phyloP scores from a whole-genome alignment of 2,888 invertebrate genomes.

The Mythimna lalbum region DNA sequence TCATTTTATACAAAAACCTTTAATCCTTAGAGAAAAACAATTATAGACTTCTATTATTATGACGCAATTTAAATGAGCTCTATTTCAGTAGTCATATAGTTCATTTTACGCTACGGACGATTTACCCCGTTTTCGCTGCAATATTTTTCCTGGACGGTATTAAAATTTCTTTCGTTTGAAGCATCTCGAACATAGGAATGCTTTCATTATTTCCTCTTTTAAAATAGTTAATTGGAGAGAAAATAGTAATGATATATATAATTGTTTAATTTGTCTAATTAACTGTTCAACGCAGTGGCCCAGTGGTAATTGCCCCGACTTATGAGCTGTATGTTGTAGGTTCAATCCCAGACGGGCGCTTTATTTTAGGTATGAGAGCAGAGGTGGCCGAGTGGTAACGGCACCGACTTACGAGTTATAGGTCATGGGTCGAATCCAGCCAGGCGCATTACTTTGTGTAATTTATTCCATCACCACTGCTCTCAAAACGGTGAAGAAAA shows the following conservation, averaged over 20 bases:
- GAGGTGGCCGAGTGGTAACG: no score
- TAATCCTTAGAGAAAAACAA: not conserved
- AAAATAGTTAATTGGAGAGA: not conserved
- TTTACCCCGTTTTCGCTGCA: conserved; percentile 4
- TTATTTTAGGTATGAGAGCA: not conserved
- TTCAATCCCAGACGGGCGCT: not conserved
- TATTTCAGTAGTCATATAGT: not conserved
- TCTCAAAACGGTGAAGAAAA: no score
- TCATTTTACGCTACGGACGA: not conserved
- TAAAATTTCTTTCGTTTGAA: conserved; percentile 12
- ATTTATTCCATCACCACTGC: no score
- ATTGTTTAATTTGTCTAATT: no score
- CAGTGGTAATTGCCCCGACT: no score
- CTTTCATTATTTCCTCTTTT: conserved; percentile 10
- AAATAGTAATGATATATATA: conserved; percentile 1
- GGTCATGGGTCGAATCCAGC: no score
- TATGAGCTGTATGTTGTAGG: no score
- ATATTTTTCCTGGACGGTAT: not conserved
- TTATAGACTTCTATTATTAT: not conserved
- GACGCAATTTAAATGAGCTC: conserved; percentile 15
- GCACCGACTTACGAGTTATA: no score
- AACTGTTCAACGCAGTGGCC: no score
- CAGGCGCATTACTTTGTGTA: no score
- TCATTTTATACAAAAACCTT: not conserved
- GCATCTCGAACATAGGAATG: not conserved